Evolutionary conservation across 37 sponge, comb jelly and placozoan genomes (phyloP), one percentile per base, ranked within the genome.

Genomic region (Lycopodina hypogea): DNA sequence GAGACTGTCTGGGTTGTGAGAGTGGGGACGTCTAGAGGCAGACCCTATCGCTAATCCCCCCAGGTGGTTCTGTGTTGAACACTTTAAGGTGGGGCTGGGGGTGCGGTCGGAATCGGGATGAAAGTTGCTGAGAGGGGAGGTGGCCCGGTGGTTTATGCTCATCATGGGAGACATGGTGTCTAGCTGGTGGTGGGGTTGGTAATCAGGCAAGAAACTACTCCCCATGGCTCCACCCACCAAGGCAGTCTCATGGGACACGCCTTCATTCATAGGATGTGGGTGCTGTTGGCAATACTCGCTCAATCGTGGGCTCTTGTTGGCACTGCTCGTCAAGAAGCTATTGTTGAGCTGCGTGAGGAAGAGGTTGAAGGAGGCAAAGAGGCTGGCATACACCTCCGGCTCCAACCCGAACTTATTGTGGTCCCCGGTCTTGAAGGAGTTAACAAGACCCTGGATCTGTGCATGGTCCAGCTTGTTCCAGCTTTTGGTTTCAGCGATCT

Each of bases 351-450:
- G 87, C 8, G 72, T 40, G 14, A 85, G 48, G 38, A 90, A 90
- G 60, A 85, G 82, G 82, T 76, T 85, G 70, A 90, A 90, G 30
- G 91, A 90, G 3, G 61, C 30, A 33, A 74, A 37, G 21, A 84
- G 60, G 3, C 70, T 68, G 0, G 74, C 65, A 48, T 80, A 90
- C 23, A 63, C 9, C n/a, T 75, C 71, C 7, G 74, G 59, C 34
- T 90, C 87, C 42, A 90, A 42, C 15, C 91, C 91, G 45, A 82
- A 81, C 60, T 77, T 76, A 38, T 80, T 77, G 21, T 68, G 72
- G 30, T 86, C 87, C 29, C 79, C 83, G 3, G 56, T 56, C 23
- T 73, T 77, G 69, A 88, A 82, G 1, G 83, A 82, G 12, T 88
- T 79, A 58, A 82, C 50, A 3, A 88, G 79, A 6, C 73, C 64